A percentile compares a stretch with the other conserved stretches of the same genome.
These are phyloP conservation scores for Leucopsar rothschildi DNA, from an alignment of 2,113 vertebrate species.

Conservation along the genomic window DNA sequence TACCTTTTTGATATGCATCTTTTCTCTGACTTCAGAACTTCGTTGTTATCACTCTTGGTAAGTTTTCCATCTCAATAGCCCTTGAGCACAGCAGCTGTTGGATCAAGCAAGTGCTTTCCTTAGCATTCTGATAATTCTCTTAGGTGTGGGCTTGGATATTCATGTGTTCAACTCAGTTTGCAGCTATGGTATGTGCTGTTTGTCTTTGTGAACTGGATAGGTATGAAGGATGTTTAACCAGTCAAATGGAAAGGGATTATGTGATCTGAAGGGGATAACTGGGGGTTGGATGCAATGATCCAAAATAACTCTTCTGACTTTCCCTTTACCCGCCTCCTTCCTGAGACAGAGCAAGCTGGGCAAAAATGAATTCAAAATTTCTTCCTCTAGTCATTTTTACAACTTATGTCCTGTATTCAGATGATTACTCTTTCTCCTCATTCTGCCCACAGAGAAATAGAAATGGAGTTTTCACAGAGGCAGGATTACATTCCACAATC, in stretches of 20 bases:
- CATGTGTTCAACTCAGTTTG: not conserved
- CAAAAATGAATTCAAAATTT: not conserved
- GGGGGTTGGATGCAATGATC: not conserved
- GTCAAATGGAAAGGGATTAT: not conserved
- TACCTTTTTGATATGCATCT: not conserved
- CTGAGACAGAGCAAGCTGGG: not conserved
- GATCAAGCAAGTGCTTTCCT: not conserved
- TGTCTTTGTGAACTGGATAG: not conserved
- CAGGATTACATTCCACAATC: not conserved
- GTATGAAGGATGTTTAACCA: not conserved
- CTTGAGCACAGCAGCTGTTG: not conserved
- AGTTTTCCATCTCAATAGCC: not conserved
- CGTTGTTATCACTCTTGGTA: not conserved
- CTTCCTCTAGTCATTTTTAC: not conserved
- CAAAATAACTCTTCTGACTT: not conserved
- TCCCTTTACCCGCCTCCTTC: fast-evolving
- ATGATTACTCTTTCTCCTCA: not conserved
- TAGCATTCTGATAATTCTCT: not conserved
- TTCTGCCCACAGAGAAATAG: not conserved
- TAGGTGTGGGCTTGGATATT: not conserved
- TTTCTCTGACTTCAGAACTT: not conserved
- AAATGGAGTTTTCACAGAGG: not conserved
- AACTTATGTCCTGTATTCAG: not conserved
- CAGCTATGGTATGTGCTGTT: not conserved
- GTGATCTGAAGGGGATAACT: not conserved